Evolutionary conservation across 2,888 invertebrate species (phyloP).

Genomic region (Anoncus sp.): DNA sequence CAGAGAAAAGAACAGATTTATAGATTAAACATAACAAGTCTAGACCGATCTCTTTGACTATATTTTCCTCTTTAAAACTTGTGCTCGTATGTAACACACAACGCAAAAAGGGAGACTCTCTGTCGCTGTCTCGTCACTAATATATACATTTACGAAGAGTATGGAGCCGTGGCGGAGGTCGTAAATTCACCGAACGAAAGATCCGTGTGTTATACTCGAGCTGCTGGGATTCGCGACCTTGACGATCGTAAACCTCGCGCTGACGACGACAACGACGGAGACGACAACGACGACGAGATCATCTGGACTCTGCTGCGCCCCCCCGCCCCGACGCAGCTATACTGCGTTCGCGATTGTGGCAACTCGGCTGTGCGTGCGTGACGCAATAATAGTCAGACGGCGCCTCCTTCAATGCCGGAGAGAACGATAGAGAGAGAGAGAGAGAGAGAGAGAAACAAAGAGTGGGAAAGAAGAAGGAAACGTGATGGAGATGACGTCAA

Average conservation of each 20-base stretch:
- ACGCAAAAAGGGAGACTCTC: no score
- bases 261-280: no score
- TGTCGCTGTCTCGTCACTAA: no score
- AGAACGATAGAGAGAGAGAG: conserved; percentile 31
- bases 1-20: no score
- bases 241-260: conserved; percentile 58
- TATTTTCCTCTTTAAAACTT: not conserved
- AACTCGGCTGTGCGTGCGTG: conserved; percentile 60
- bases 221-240: conserved; percentile 52
- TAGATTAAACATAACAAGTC: not conserved
- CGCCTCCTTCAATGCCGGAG: conserved; percentile 46
- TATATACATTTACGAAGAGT: not conserved
- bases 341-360: conserved; percentile 52
- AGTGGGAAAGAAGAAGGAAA: conserved; percentile 19
- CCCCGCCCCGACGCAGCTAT: conserved; percentile 22
- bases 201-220: conserved; percentile 23
- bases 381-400: conserved; percentile 65
- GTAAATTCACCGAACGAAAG: conserved; percentile 49
- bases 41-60: not conserved
- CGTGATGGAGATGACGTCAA: conserved; percentile 62
- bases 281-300: conserved; percentile 39
- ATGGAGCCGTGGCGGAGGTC: conserved; percentile 5
- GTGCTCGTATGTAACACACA: not conserved
- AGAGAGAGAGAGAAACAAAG: conserved; percentile 22
- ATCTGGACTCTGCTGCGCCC: conserved; percentile 48